Evolutionary conservation across 2,113 vertebrate genomes (phyloP), one percentile per base, ranked within the genome.

Genomic region (Psammodynastes pulverulentus): DNA sequence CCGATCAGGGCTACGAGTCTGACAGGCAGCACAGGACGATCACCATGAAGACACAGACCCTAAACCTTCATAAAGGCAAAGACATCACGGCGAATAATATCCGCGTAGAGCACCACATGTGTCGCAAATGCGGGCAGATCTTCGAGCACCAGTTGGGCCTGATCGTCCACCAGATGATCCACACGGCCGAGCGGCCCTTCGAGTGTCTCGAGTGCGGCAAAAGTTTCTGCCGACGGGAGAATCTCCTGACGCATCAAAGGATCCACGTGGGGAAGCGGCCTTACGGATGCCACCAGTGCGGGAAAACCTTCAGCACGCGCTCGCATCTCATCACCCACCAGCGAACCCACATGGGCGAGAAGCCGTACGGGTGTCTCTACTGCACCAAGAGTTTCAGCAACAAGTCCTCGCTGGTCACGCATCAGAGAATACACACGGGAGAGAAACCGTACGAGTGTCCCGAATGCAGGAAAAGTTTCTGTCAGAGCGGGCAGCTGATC

Each of bases 171-270:
- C 89, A 91, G 46, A 90, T 92, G 72, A 93, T 91, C 2, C 94
- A 95, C 34, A 94, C 92, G 0, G 94, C 93, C 15, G 94, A 94
- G 86, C 92, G 89, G 46, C 94, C 94, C 2, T 92, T 87, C 4
- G 85, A 91, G 46, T 91, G 91, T 15, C 85, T 87, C 0, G 91
- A 87, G n/a, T 91, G 91, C 6, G 90, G 84, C 29, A 91, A 87
- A 21, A 91, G 84, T 48, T 91, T 91, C 85, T 87, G 91, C 19
- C 91, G 87, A 34, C 39, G 54, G 46, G 85, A 87, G 23, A 91
- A 87, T 17, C 85, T 91, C 3, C 54, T 91, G 4, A 85, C 48
- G 9, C 91, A 91, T 48, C 85, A 91, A 45, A 67, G 85, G 10
- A 67, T 91, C 91, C 91, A 91, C 56, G 3, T 72, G 21, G 85